Percentiles rank a stretch among this genome's conserved stretches.
These are phyloP conservation scores for Acanthopleura granulata DNA, from an alignment of 2,888 invertebrate species.

Conservation along the genomic window DNA sequence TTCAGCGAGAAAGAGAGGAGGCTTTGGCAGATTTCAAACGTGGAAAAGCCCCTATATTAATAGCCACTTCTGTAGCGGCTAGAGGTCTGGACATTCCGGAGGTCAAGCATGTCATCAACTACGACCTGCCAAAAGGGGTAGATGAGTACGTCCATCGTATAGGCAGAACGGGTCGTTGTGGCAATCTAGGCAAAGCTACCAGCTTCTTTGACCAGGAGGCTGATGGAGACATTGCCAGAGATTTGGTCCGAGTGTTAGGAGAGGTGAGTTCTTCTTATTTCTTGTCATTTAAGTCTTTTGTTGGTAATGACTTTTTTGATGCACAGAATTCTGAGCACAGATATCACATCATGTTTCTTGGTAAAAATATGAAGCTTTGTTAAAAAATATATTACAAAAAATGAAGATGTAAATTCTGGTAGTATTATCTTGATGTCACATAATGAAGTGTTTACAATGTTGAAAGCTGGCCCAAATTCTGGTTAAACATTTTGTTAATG, in stretches of 20 bases:
- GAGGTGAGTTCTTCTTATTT: conserved; percentile 68
- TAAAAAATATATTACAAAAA: too few relatives aligned
- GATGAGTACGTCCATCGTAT: conserved; percentile 99
- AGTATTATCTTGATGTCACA: too few relatives aligned
- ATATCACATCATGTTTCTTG: too few relatives aligned
- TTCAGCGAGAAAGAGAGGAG: conserved; percentile 81
- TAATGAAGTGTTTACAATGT: too few relatives aligned
- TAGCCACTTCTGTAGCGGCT: conserved; percentile 96
- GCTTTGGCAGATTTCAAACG: conserved; percentile 84
- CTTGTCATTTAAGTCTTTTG: too few relatives aligned
- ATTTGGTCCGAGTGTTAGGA: conserved; percentile 80
- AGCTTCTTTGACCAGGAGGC: conserved; percentile 69
- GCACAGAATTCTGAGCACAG: too few relatives aligned
- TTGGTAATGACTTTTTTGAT: too few relatives aligned
- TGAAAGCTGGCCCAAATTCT: too few relatives aligned
- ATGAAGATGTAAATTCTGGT: too few relatives aligned
- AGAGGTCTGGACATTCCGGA: conserved; percentile 89
- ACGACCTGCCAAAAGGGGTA: conserved; percentile 97
- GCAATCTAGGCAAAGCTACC: conserved; percentile 83
- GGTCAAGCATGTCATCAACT: conserved; percentile 99
- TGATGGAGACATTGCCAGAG: conserved; percentile 73
- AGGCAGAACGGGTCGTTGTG: conserved; percentile 99
- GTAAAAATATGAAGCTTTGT: too few relatives aligned
- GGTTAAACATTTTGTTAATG: too few relatives aligned
- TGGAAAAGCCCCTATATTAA: conserved; percentile 83